These are phyloP conservation scores for Carabus problematicus DNA, from an alignment of 2,888 invertebrate species.

Conservation along the genomic window DNA sequence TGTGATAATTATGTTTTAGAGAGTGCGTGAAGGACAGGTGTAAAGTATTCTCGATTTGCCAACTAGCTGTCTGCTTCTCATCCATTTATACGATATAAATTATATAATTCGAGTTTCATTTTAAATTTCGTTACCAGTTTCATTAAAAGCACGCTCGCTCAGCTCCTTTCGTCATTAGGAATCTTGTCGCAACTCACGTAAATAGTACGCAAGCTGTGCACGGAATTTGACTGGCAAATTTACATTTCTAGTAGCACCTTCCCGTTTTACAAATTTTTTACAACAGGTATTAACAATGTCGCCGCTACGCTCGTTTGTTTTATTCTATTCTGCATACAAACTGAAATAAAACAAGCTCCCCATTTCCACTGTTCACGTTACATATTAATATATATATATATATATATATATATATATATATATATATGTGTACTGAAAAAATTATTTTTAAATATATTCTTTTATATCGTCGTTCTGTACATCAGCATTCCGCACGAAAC, in stretches of 20 bases:
- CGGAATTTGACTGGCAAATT: conserved; percentile 40
- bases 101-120: not conserved
- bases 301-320: not conserved
- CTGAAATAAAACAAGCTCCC: not conserved
- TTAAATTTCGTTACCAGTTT: conserved; percentile 10
- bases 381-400: not conserved
- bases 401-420: conserved; percentile 4
- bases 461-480: conserved; percentile 22
- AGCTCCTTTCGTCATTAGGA: conserved; percentile 40
- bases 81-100: too few relatives aligned
- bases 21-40: not conserved
- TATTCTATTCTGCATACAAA: not conserved
- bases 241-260: conserved; percentile 36
- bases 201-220: conserved; percentile 41
- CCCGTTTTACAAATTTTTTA: conserved; percentile 38
- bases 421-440: conserved; percentile 13
- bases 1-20: too few relatives aligned
- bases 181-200: conserved; percentile 42
- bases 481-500: conserved; percentile 31
- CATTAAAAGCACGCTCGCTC: conserved; percentile 9
- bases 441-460: conserved; percentile 28
- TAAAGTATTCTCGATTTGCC: not conserved
- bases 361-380: not conserved
- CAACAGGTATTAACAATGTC: conserved; percentile 16
- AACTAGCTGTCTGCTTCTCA: not conserved